Base-by-base conservation (phyloP, 2,113 vertebrate species). In the Melanerpes aurifrons region DNA sequence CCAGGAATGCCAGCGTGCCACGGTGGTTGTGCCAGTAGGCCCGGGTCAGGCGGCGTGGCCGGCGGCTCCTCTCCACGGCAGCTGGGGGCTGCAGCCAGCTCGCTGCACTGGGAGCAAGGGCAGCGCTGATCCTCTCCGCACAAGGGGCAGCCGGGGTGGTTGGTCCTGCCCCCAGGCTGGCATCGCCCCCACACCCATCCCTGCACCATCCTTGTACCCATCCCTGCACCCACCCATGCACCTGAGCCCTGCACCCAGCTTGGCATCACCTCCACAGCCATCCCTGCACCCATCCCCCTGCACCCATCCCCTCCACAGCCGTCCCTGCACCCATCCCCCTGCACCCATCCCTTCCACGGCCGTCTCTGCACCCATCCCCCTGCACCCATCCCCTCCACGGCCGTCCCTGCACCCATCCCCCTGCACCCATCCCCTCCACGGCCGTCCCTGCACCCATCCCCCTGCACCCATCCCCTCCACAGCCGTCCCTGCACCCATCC, bases 81-180 rank as follows among this genome's bases (percentile, higher is more conserved):
- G 74, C 62, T 0, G 98, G 98, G 45, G 98, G 98, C 75, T 97
- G 98, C 94, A 99, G 85, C 98, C 99, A 99, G 95, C 98, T 98
- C 0, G 98, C 98, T 9, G 99, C 98, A 1, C 99, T 98, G 93
- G 37, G 54, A 8, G 12, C 19, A 61, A 13, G 18, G 69, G 61
- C 25, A 10, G 6, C 13, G 4, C 10, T 2, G 14, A 15, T 47
- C 31, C 53, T 32, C 7, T 20, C 4, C 31, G 4, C 10, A 21
- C 24, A 12, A n/a, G 5, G 16, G 22, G 45, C 8, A 20, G 18
- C 43, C 10, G 32, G 57, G 63, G 32, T 9, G 12, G 5, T 5
- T 9, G 12, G 5, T 5, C 10, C 59, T 14, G 61, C 31, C 9
- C 14, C 29, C 54, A 3, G 10, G 5, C 12, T 5, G 14, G 32